phyloP scores from a whole-genome alignment of 2,888 invertebrate genomes.

The Meta bourneti region DNA sequence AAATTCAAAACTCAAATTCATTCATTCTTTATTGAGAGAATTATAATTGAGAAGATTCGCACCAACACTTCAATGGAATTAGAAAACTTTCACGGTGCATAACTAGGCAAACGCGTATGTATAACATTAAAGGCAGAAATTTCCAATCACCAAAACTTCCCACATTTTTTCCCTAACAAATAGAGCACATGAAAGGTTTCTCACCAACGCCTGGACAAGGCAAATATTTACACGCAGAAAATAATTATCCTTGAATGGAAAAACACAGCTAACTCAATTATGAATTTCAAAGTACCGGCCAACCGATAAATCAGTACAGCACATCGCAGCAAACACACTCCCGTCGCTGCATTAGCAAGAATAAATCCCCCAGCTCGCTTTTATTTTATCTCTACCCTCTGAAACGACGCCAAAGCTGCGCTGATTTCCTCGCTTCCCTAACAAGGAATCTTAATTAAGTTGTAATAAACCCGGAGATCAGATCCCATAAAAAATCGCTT shows the following conservation, averaged over 20 bases:
- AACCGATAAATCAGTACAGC: neutral
- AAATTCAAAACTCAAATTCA: no score
- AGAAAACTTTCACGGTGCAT: no score
- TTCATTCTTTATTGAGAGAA: no score
- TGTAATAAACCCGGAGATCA: neutral
- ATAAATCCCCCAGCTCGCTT: neutral
- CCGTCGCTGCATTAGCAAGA: neutral
- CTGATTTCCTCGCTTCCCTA: neutral
- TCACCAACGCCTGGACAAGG: neutral
- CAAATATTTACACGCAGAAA: neutral
- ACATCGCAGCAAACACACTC: neutral
- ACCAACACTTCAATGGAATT: no score
- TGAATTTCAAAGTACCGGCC: neutral
- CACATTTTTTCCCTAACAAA: neutral
- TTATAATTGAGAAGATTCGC: no score
- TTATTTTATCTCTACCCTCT: neutral
- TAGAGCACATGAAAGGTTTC: neutral
- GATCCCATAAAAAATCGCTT: constrained; percentile 8
- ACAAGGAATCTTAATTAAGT: constrained; percentile 7
- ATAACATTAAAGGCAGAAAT: neutral
- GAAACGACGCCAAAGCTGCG: no score
- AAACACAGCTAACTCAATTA: neutral
- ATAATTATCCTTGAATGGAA: neutral
- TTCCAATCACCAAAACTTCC: neutral
- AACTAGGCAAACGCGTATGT: neutral